Evolutionary conservation across 2,888 invertebrate genomes (phyloP), one percentile per base, ranked within the genome.

Genomic region (Cyclophora albipunctata): DNA sequence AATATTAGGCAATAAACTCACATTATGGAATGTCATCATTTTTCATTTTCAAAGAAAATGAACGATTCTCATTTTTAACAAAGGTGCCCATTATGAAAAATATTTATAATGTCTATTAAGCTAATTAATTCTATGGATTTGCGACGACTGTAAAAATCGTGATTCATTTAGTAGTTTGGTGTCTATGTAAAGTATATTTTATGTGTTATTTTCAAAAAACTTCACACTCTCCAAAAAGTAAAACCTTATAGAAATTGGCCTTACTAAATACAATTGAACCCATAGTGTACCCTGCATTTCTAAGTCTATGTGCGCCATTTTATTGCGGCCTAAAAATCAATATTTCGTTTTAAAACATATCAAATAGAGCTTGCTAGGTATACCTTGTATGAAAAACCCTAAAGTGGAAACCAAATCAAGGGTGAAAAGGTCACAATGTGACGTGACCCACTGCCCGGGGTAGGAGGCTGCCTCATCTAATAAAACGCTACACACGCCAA

Each of bases 361-460:
- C 64, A 70, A 71, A 37, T 37, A 66, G 73, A 82, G 81, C 78
- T 75, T 73, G 69, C 70, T 77, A 81, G 77, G 78, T 73, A 74
- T 78, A 63, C 75, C 20, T 84, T 88, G 90, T 90, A 90, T 90
- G 80, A 89, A 90, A 84, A 90, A 90, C 89, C 91, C 91, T 88
- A 90, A 78, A 92, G 91, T 93, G 93, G 92, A 93, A 93, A 93
- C 93, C 93, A 93, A 93, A 93, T 93, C 93, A 92, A 92, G 91
- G 91, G 91, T 91, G 91, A 90, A 83, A 93, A 93, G 91, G 92
- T 91, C 92, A 92, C 92, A 86, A 81, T 87, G 90, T 90, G 91
- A 92, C 92, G 92, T 92, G 92, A 91, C 92, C 91, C 89, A 86
- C 86, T 80, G 89, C 87, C 90, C 73, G 73, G 73, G 78, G 78